phyloP scores from a whole-genome alignment of 2,888 invertebrate genomes.

The Tromatobia lineatoria region DNA sequence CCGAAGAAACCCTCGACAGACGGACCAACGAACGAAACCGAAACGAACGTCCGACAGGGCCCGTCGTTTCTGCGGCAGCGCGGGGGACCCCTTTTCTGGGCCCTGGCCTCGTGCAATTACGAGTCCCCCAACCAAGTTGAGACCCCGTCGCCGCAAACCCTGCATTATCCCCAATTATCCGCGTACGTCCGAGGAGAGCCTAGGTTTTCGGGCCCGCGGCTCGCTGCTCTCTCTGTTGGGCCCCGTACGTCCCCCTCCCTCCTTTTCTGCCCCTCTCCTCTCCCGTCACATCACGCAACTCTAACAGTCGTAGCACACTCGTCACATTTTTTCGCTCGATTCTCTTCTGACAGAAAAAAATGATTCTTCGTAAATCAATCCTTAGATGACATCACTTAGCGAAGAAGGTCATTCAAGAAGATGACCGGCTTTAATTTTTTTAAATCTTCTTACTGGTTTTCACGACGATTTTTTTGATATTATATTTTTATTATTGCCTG shows the following conservation, averaged over 20 bases:
- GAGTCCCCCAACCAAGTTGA: slow-evolving; percentile 70
- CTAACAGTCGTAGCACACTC: slow-evolving; percentile 4
- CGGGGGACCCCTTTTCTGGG: slow-evolving; percentile 51
- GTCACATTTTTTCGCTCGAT: not conserved
- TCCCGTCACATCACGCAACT: slow-evolving; percentile 11
- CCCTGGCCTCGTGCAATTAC: slow-evolving; percentile 82
- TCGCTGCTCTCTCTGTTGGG: slow-evolving; percentile 51
- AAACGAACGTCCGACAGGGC: slow-evolving; percentile 53
- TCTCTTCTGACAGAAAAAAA: not conserved
- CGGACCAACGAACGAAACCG: slow-evolving; percentile 64
- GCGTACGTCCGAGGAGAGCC: slow-evolving; percentile 78
- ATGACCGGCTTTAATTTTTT: not conserved
- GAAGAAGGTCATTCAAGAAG: not conserved
- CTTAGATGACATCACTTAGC: not conserved
- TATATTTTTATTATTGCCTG: not conserved
- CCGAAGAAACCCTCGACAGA: slow-evolving; percentile 80
- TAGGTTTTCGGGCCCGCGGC: slow-evolving; percentile 80
- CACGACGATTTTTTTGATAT: not conserved
- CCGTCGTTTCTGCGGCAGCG: slow-evolving; percentile 44
- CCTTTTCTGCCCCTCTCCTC: slow-evolving; percentile 15
- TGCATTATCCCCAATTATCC: slow-evolving; percentile 85
- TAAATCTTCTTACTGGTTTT: not conserved
- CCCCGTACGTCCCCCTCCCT: slow-evolving; percentile 24
- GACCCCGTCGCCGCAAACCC: slow-evolving; percentile 79
- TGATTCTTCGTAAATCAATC: not conserved